Percentiles rank a stretch among this genome's conserved stretches.
These are phyloP conservation scores for Drosophila colorata DNA, from an alignment of 2,888 invertebrate genomes.

Conservation along the genomic window DNA sequence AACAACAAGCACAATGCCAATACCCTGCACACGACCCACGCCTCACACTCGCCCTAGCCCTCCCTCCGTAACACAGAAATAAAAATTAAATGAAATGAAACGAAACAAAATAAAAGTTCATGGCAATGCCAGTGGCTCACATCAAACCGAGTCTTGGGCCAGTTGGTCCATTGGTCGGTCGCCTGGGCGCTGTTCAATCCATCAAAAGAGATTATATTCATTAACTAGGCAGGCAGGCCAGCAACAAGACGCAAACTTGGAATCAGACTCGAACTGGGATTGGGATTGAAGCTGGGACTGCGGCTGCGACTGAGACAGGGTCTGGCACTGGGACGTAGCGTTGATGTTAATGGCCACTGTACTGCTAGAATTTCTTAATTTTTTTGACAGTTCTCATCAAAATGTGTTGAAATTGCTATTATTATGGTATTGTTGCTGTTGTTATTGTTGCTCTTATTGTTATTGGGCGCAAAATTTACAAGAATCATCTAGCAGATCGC, in stretches of 20 bases:
- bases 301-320: slow-evolving; percentile 10
- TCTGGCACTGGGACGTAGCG: background rate
- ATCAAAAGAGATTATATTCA: slow-evolving; percentile 80
- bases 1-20: slow-evolving; percentile 56
- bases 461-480: slow-evolving; percentile 58
- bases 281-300: slow-evolving; percentile 2
- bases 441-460: slow-evolving; percentile 31
- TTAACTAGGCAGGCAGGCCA: slow-evolving; percentile 64
- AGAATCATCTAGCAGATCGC: slow-evolving; percentile 51
- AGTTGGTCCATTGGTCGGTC: slow-evolving; percentile 22
- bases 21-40: slow-evolving; percentile 11
- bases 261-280: slow-evolving; percentile 13
- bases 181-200: slow-evolving; percentile 69
- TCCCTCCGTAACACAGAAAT: slow-evolving; percentile 24
- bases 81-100: slow-evolving; percentile 44
- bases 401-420: slow-evolving; percentile 79
- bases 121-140: slow-evolving; percentile 57
- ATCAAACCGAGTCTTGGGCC: slow-evolving; percentile 43
- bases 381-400: slow-evolving; percentile 79
- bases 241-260: slow-evolving; percentile 12
- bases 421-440: slow-evolving; percentile 46
- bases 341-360: slow-evolving; percentile 57
- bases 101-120: slow-evolving; percentile 66
- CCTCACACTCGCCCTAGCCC: background rate
- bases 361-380: slow-evolving; percentile 72